Conservation (phyloP, 92 coral and sea anemone genomes). For the Galaxea fascicularis region DNA sequence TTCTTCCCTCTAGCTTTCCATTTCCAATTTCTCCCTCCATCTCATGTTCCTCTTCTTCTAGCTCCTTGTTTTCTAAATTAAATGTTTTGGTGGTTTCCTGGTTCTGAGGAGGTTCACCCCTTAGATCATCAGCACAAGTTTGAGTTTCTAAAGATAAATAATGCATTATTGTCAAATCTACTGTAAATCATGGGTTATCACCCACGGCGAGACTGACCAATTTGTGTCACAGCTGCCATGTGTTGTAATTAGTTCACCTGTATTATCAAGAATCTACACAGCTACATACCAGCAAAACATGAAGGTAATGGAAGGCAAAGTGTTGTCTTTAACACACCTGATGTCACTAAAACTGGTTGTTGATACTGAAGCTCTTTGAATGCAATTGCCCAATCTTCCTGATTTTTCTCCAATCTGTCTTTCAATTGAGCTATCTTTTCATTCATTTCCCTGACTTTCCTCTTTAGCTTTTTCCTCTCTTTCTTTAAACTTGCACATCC, state of each 20-base stretch:
- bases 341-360: slow-evolving; percentile 38
- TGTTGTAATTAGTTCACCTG: not conserved
- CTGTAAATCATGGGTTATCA: not conserved
- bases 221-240: too few species aligned
- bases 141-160: slow-evolving; percentile 10
- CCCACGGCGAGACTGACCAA: slow-evolving; percentile 11
- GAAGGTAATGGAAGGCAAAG: not conserved
- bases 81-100: not conserved
- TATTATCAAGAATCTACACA: slow-evolving; percentile 22
- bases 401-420: slow-evolving; percentile 15
- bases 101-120: not conserved
- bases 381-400: slow-evolving; percentile 33
- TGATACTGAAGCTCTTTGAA: slow-evolving; percentile 33
- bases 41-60: slow-evolving; percentile 15
- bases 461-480: slow-evolving; percentile 4
- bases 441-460: slow-evolving; percentile 16
- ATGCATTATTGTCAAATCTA: slow-evolving; percentile 12
- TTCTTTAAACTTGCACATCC: too few species aligned
- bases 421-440: slow-evolving; percentile 17
- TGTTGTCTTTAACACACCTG: slow-evolving; percentile 31
- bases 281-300: slow-evolving; percentile 7
- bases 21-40: slow-evolving; percentile 13
- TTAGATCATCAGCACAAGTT: slow-evolving; percentile 22
- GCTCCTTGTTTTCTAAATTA: not conserved
- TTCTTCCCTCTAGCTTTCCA: not conserved